Base-by-base conservation (phyloP, 1,140 invertebrate genomes). In the Drosophila hydei region DNA sequence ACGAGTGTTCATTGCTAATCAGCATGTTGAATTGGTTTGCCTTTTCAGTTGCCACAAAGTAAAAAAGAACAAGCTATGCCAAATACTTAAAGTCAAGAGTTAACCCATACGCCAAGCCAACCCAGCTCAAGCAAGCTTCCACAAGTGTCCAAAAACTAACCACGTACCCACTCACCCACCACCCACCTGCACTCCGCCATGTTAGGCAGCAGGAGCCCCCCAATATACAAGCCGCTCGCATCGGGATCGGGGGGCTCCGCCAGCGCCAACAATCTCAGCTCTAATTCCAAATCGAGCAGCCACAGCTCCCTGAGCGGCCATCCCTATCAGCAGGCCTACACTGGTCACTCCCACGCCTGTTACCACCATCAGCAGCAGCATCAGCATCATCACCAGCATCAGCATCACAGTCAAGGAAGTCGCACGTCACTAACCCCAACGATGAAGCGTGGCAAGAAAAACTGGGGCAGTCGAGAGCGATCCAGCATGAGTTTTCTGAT, bases 401-500 rank as follows among this genome's bases (percentile, higher is more conserved):
- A 84, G 38, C 45, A 56, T 21, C 78, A 80, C 70, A 58, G 75
- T 43, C 79, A 78, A 65, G 61, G 77, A 43, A 73, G 80, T 12
- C 76, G 87, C 21, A 90, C 80, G 21, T 74, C 87, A 1, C 47
- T 89, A 18, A 89, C 77, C 12, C 76, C 89, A 25, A 88, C 79
- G 6, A 83, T 91, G 70, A 90, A 90, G 75, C 83, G 88, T 9
- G 70, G 78, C 55, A 91, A 91, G 62, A 87, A 89, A 27, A 81
- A 90, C 40, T 91, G 91, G 91, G 90, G 94, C 85, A 94, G 94
- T 50, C 94, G 94, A 74, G 96, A 97, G 81, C 93, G 96, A 55
- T 96, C 96, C 58, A 95, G 96, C 88, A 94, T 97, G 94, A 96
- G 96, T 69, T 97, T 97, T 92, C 95, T 97, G 92, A 95, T 97